Conservation (phyloP, 1,140 invertebrate species). For the Contarinia nasturtii region DNA sequence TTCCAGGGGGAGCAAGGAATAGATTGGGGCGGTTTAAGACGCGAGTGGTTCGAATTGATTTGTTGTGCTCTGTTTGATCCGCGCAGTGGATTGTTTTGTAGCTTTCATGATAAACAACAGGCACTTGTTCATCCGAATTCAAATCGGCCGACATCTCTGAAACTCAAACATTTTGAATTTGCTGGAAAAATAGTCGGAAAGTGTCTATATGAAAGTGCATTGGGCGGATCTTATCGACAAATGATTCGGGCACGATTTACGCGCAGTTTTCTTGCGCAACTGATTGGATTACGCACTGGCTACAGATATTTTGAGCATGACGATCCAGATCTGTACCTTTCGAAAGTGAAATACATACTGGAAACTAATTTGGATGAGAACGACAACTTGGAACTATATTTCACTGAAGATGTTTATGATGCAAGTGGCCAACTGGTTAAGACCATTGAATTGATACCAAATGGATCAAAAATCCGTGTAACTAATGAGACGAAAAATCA, state of each 20-base stretch:
- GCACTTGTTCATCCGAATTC: conserved; percentile 80
- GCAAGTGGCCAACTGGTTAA: conserved; percentile 51
- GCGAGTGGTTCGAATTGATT: conserved; percentile 86
- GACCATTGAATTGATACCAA: conserved; percentile 55
- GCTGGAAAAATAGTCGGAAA: conserved; percentile 83
- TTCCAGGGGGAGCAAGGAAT: conserved; percentile 85
- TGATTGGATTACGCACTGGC: conserved; percentile 80
- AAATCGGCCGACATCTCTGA: conserved; percentile 47
- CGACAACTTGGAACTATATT: conserved; percentile 66
- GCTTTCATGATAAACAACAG: conserved; percentile 67
- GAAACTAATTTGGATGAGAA: conserved; percentile 61
- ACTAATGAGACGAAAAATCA: conserved; percentile 23
- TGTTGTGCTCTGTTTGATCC: conserved; percentile 75
- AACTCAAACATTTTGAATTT: conserved; percentile 82
- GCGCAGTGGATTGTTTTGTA: conserved; percentile 59
- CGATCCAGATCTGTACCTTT: conserved; percentile 79
- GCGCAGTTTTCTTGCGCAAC: conserved; percentile 82
- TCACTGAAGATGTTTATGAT: conserved; percentile 79
- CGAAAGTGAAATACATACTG: conserved; percentile 81
- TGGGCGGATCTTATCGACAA: conserved; percentile 73
- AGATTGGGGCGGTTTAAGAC: conserved; percentile 80
- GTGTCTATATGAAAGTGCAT: conserved; percentile 60
- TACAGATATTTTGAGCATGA: conserved; percentile 95
- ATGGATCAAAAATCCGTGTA: conserved; percentile 35
- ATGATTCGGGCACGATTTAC: conserved; percentile 77